Base-by-base conservation (phyloP, 2,888 invertebrate species). In the Acrobeloides nanus region DNA sequence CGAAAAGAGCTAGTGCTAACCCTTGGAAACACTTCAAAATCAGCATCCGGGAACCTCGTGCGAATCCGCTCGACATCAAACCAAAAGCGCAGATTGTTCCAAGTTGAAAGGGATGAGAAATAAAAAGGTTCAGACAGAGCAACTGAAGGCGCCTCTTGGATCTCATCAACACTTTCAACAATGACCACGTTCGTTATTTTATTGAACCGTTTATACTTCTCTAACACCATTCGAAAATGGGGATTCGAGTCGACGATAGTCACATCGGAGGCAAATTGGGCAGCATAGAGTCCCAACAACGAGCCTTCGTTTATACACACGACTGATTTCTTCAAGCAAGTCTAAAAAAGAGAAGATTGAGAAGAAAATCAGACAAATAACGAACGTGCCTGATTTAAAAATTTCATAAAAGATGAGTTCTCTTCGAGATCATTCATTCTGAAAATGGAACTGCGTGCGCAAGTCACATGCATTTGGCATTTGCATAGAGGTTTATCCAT, bases 251-350 rank as follows among this genome's bases (percentile, higher is more conserved):
- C 88, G 12, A 85, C 68, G 53, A 74, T 71, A 3, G 37, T 46
- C 25, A 57, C 81, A 63, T 83, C 82, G 0, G 85, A 85, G 3
- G 86, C 86, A 45, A 86, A 74, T 70, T 81, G 82, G 0, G 84
- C 82, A 1, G 84, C 83, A 1, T 84, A 79, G 4, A 92, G 74
- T 0, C 87, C 85, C 21, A 88, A 73, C 12, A 87, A 75, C 49
- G 85, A 87, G 12, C 85, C 84, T 64, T 90, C 88, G 55, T 89
- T 85, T 6, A 89, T 72, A 60, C 84, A 83, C 42, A 92, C 75
- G 57, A 87, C 82, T 0, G 82, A 76, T 7, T 82, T 81, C 23
- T 82, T 76, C 1, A 74, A 72, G 3, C 87, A 71, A 40, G 80
- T 61, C 77, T 78, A 60, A 27, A 68, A 66, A 37, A 47, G 5